These are phyloP conservation scores for Odontocerum albicorne DNA, from an alignment of 2,888 invertebrate species.

Conservation along the genomic window DNA sequence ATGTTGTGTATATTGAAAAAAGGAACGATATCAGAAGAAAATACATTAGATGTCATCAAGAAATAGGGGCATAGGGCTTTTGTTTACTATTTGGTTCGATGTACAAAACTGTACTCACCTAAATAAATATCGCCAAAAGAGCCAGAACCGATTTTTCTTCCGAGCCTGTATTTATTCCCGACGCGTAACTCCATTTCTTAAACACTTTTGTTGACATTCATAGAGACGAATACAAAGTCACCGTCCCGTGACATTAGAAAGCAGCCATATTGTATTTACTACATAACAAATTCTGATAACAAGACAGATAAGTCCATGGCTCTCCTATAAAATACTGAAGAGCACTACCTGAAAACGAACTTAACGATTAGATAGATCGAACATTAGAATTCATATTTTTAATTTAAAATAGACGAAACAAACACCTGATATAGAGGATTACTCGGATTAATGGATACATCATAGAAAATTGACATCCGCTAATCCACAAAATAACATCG, in stretches of 20 bases:
- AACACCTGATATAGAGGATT: slow-evolving; percentile 25
- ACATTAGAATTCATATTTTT: slow-evolving; percentile 13
- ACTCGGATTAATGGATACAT: slow-evolving; percentile 27
- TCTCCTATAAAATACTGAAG: slow-evolving; percentile 14
- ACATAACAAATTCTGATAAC: slow-evolving; percentile 28
- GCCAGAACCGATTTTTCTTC: slow-evolving; percentile 98
- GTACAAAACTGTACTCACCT: slow-evolving; percentile 63
- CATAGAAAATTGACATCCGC: slow-evolving; percentile 19
- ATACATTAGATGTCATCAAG: slow-evolving; percentile 27
- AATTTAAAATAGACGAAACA: slow-evolving; percentile 14
- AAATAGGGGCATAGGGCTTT: slow-evolving; percentile 22
- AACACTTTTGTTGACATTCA: slow-evolving; percentile 31
- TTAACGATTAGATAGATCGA: slow-evolving; percentile 11
- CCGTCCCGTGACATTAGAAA: slow-evolving; percentile 31
- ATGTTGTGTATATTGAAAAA: background rate
- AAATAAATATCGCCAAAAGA: slow-evolving; percentile 99
- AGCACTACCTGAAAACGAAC: slow-evolving; percentile 21
- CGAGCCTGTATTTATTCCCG: slow-evolving; percentile 97
- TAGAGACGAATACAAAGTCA: slow-evolving; percentile 30
- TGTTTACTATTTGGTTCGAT: slow-evolving; percentile 27
- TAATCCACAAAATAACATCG: slow-evolving; percentile 20
- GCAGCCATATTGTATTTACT: slow-evolving; percentile 34
- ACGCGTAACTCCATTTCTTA: slow-evolving; percentile 86
- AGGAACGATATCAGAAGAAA: slow-evolving; percentile 8
- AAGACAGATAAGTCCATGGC: slow-evolving; percentile 26